A percentile compares a stretch with the other conserved stretches of the same genome.
Evolutionary conservation across 2,888 invertebrate genomes (phyloP).

Genomic region (Synergus umbraculus): DNA sequence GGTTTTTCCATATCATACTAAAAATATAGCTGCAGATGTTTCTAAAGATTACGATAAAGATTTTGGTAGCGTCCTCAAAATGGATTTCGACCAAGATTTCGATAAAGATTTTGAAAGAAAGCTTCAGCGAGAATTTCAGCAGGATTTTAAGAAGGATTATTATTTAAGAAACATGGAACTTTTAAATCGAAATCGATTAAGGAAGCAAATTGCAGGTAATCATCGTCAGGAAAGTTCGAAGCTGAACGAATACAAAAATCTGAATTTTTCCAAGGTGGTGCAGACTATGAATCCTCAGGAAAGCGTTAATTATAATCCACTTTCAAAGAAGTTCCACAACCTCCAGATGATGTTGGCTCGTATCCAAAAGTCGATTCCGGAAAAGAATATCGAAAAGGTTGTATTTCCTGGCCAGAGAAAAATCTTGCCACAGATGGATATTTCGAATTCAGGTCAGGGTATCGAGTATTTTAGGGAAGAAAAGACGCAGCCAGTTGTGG

Average conservation of each 20-base stretch:
- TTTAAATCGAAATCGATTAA: background rate
- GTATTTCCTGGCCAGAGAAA: background rate
- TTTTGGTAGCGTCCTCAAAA: no score
- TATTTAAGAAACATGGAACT: background rate
- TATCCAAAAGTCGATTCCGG: background rate
- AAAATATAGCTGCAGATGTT: background rate
- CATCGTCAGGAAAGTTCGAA: background rate
- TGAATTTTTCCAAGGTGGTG: background rate
- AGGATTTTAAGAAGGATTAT: background rate
- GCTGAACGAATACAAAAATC: background rate
- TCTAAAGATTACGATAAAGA: background rate
- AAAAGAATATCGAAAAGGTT: background rate
- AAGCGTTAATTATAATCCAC: conserved; percentile 9
- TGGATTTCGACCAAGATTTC: background rate
- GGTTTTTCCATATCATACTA: background rate
- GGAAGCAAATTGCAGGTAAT: background rate
- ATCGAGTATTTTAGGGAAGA: background rate
- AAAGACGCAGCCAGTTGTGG: background rate
- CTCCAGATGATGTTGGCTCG: conserved; percentile 8
- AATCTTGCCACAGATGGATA: background rate
- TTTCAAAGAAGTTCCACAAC: conserved; percentile 30
- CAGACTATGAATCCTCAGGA: background rate
- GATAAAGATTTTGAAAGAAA: background rate
- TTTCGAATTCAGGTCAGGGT: background rate
- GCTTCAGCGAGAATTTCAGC: background rate